phyloP scores from a whole-genome alignment of 2,113 vertebrate genomes.

The Anthoscopus minutus region DNA sequence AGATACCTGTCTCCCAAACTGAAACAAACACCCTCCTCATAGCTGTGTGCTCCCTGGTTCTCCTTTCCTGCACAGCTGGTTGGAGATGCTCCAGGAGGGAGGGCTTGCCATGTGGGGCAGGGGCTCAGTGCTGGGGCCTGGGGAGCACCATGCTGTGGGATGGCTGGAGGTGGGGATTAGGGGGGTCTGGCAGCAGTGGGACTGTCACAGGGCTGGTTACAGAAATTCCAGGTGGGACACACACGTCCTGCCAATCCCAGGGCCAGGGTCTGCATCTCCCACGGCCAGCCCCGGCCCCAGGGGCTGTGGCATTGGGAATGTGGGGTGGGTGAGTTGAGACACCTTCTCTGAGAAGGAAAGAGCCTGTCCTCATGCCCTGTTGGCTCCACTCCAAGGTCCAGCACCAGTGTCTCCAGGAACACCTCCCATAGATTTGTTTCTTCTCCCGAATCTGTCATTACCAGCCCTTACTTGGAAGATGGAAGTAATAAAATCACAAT shows the following conservation, averaged over 20 bases:
- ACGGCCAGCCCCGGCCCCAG: rapidly evolving
- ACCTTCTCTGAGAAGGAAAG: neutral
- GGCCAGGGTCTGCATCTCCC: neutral
- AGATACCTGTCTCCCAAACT: too few relatives aligned
- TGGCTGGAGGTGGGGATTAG: neutral
- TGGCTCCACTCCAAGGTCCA: neutral
- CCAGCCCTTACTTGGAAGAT: neutral
- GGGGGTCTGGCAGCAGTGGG: neutral
- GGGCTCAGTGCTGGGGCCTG: rapidly evolving
- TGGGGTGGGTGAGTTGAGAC: neutral
- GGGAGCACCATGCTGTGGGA: neutral
- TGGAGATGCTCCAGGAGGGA: neutral
- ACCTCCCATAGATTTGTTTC: rapidly evolving
- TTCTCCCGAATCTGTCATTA: neutral
- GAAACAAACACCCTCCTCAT: neutral
- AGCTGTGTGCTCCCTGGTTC: neutral
- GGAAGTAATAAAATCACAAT: neutral
- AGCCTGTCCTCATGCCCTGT: neutral
- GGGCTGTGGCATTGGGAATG: neutral
- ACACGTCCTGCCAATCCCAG: neutral
- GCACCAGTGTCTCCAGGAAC: neutral
- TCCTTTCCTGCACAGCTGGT: neutral
- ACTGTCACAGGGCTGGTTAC: neutral
- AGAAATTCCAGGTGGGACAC: too few relatives aligned
- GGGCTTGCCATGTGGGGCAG: neutral